phyloP scores from a whole-genome alignment of 2,888 invertebrate species.

The Cepaea hortensis region DNA sequence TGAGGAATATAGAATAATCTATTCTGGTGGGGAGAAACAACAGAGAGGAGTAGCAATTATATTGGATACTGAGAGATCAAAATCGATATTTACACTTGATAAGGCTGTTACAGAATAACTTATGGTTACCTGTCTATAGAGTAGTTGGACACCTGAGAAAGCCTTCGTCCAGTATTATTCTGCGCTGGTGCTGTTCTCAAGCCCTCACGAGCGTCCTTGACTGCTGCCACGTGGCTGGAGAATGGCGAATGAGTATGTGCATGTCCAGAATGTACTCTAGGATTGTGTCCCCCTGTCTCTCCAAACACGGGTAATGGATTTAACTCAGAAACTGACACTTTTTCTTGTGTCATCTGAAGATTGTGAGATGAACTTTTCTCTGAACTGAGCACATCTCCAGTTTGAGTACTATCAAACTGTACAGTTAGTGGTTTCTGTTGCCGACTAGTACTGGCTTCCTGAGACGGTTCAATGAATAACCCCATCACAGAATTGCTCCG shows the following conservation, averaged over 20 bases:
- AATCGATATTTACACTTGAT: too few relatives aligned
- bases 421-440: constrained; percentile 32
- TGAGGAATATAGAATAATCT: too few relatives aligned
- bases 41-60: too few relatives aligned
- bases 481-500: constrained; percentile 65
- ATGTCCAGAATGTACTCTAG: constrained; percentile 8
- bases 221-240: constrained; percentile 60
- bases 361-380: neutral
- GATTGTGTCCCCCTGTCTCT: neutral
- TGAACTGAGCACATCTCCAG: too few relatives aligned
- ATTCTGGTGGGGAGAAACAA: too few relatives aligned
- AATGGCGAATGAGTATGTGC: constrained; percentile 54
- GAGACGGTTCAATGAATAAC: constrained; percentile 62
- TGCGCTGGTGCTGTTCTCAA: constrained; percentile 47
- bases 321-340: neutral
- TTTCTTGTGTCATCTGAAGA: neutral
- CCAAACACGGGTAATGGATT: neutral
- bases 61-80: too few relatives aligned
- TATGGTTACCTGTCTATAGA: constrained; percentile 44
- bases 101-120: too few relatives aligned
- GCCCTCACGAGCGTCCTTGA: constrained; percentile 56
- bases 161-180: neutral
- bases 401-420: neutral
- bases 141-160: constrained; percentile 35
- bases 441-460: constrained; percentile 44